Conservation (phyloP, 1,140 invertebrate species). For the Megalopta genalis region DNA sequence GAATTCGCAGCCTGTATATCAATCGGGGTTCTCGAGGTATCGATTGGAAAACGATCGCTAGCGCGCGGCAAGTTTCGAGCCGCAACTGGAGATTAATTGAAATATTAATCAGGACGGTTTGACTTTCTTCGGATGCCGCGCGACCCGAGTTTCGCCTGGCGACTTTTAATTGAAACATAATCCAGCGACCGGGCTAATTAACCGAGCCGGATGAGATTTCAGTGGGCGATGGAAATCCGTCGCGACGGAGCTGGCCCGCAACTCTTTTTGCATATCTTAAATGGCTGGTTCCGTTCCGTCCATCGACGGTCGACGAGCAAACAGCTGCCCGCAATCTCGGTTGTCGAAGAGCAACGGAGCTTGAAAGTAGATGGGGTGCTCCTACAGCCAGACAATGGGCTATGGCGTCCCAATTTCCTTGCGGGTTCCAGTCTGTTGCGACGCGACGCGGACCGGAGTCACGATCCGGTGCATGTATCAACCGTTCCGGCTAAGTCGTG, state of each 20-base stretch:
- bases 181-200: not conserved
- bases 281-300: not conserved
- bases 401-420: not conserved
- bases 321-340: not conserved
- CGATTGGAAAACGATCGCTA: too few relatives aligned
- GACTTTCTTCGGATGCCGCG: too few relatives aligned
- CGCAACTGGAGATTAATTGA: too few relatives aligned
- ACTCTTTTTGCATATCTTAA: constrained; percentile 6
- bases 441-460: too few relatives aligned
- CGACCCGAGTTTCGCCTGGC: not conserved
- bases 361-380: constrained; percentile 2
- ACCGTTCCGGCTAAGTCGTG: too few relatives aligned
- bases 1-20: too few relatives aligned
- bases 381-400: not conserved
- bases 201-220: not conserved
- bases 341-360: not conserved
- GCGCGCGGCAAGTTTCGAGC: too few relatives aligned
- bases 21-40: too few relatives aligned
- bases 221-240: not conserved
- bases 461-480: too few relatives aligned
- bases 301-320: not conserved
- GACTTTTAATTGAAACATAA: not conserved
- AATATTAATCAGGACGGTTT: too few relatives aligned
- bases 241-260: not conserved
- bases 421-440: constrained; percentile 1